phyloP scores from a whole-genome alignment of 1,140 invertebrate genomes.

The Vanessa atalanta region DNA sequence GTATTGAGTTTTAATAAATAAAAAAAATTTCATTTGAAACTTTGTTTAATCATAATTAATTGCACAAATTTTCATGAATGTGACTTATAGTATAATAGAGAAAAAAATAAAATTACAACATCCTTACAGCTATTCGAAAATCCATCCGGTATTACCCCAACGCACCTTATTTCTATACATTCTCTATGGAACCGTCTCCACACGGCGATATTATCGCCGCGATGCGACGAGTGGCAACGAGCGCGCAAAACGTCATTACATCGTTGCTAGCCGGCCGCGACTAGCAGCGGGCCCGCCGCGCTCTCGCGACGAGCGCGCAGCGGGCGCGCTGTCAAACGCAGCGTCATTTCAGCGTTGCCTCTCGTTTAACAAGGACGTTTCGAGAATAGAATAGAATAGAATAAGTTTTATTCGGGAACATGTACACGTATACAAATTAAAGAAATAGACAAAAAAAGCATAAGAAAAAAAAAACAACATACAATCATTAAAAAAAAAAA shows the following conservation, averaged over 20 bases:
- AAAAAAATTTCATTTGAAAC: constrained; percentile 3
- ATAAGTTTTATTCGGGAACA: too few relatives aligned
- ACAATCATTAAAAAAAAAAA: too few relatives aligned
- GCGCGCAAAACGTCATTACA: constrained; percentile 32
- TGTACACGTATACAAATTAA: too few relatives aligned
- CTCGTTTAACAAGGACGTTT: constrained; percentile 20
- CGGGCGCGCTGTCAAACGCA: constrained; percentile 36
- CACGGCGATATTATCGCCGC: too few relatives aligned
- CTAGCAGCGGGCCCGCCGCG: too few relatives aligned
- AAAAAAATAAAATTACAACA: not conserved
- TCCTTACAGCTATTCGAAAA: not conserved
- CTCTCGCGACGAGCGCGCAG: constrained; percentile 17
- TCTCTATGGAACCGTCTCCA: too few relatives aligned
- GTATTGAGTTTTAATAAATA: constrained; percentile 4
- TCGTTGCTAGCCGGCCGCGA: too few relatives aligned
- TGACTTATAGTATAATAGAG: constrained; percentile 7
- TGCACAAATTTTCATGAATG: not conserved
- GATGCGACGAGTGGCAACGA: constrained; percentile 32
- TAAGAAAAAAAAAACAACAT: too few relatives aligned
- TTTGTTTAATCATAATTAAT: too few relatives aligned
- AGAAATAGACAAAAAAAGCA: too few relatives aligned
- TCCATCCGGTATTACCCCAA: constrained; percentile 1
- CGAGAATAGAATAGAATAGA: too few relatives aligned
- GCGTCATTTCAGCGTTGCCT: constrained; percentile 34
- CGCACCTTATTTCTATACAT: constrained; percentile 9